Conservation (phyloP, 1,140 invertebrate genomes). For the Eriocheir sinensis region DNA sequence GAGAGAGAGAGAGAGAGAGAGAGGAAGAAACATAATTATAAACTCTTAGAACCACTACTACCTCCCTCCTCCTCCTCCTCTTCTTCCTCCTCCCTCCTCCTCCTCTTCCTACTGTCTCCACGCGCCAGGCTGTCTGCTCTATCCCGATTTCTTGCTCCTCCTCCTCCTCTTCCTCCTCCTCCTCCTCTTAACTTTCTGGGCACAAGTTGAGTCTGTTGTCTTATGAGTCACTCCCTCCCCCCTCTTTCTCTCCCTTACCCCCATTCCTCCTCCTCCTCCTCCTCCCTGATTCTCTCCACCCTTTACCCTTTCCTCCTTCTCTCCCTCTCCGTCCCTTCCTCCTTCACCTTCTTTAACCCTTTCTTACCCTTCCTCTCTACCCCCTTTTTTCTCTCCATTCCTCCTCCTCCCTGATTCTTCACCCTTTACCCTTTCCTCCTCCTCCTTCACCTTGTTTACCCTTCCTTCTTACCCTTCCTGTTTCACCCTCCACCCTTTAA, state of each 20-base stretch:
- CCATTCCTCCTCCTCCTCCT: not conserved
- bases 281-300: not conserved
- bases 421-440: too few relatives aligned
- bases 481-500: too few relatives aligned
- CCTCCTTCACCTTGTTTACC: too few relatives aligned
- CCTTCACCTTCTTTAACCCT: not conserved
- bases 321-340: not conserved
- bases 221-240: too few relatives aligned
- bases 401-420: too few relatives aligned
- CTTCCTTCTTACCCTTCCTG: too few relatives aligned
- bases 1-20: conserved; percentile 51
- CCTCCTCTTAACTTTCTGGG: too few relatives aligned
- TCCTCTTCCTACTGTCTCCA: not conserved
- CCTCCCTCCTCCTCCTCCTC: not conserved
- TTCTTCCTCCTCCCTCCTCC: not conserved
- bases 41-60: not conserved
- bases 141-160: conserved; percentile 33
- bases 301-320: not conserved
- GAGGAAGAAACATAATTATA: not conserved
- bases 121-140: conserved; percentile 18
- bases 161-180: not conserved
- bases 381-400: too few relatives aligned
- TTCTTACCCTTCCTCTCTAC: too few relatives aligned
- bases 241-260: too few relatives aligned
- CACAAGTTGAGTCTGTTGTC: too few relatives aligned